Evolutionary conservation across 2,888 invertebrate species (phyloP).

Genomic region (Strigamia transsilvanica): DNA sequence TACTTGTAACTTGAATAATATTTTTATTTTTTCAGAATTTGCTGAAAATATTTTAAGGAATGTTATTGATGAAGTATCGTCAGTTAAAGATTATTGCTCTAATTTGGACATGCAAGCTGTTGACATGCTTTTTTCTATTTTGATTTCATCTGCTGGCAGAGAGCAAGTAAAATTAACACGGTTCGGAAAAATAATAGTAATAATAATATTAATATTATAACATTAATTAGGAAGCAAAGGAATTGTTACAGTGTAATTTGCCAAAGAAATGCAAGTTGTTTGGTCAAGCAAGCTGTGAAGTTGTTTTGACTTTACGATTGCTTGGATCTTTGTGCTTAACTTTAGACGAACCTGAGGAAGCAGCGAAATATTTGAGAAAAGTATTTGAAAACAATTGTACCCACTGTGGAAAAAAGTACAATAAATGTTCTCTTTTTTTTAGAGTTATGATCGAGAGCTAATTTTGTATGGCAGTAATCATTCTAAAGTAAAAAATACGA

Average conservation of each 20-base stretch:
- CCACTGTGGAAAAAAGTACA: background rate
- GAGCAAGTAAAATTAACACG: background rate
- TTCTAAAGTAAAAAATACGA: background rate
- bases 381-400: background rate
- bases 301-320: background rate
- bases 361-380: background rate
- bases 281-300: background rate
- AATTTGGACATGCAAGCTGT: background rate
- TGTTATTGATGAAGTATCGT: background rate
- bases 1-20: background rate
- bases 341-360: background rate
- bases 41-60: conserved; percentile 11
- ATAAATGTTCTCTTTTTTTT: background rate
- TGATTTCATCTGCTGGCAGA: conserved; percentile 10
- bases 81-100: background rate
- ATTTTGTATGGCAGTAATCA: conserved; percentile 10
- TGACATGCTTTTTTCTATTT: background rate
- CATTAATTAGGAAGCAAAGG: background rate
- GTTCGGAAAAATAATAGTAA: background rate
- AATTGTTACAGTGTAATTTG: background rate
- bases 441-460: background rate
- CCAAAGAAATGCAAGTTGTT: background rate
- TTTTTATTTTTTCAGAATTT: background rate
- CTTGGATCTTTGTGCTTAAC: conserved; percentile 6
- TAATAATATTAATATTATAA: background rate